Conservation (phyloP, 2,113 vertebrate genomes). For the Atractosteus spatula region DNA sequence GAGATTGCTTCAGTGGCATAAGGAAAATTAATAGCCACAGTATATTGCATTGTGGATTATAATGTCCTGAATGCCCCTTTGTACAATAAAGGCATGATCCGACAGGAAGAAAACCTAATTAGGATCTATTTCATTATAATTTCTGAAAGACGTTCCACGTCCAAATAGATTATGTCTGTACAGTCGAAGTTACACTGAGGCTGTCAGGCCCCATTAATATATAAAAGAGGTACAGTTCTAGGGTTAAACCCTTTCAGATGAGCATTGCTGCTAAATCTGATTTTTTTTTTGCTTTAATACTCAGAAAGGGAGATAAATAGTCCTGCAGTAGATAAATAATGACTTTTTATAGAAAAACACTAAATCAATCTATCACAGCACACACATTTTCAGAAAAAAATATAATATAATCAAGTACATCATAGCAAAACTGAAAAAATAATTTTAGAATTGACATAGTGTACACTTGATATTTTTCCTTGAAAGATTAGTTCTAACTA, state of each 20-base stretch:
- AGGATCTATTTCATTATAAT: constrained; percentile 45
- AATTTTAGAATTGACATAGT: too few species aligned
- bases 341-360: background rate
- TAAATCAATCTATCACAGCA: background rate
- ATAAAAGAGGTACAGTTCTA: constrained; percentile 2
- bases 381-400: background rate
- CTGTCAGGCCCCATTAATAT: constrained; percentile 13
- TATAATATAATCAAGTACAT: too few species aligned
- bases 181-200: constrained; percentile 18
- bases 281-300: constrained; percentile 13
- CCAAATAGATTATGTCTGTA: constrained; percentile 34
- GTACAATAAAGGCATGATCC: background rate
- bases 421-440: too few species aligned
- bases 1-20: constrained; percentile 39
- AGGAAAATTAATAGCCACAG: constrained; percentile 37
- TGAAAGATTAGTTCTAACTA: too few species aligned
- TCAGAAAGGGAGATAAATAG: background rate
- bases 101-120: constrained; percentile 28
- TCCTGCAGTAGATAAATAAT: background rate
- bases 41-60: constrained; percentile 42
- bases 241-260: constrained; percentile 9
- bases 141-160: constrained; percentile 18
- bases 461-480: too few species aligned
- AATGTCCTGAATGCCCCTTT: constrained; percentile 26
- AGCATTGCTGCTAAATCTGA: background rate